Base-by-base conservation (phyloP, 2,888 invertebrate species). In the Tholera decimalis region DNA sequence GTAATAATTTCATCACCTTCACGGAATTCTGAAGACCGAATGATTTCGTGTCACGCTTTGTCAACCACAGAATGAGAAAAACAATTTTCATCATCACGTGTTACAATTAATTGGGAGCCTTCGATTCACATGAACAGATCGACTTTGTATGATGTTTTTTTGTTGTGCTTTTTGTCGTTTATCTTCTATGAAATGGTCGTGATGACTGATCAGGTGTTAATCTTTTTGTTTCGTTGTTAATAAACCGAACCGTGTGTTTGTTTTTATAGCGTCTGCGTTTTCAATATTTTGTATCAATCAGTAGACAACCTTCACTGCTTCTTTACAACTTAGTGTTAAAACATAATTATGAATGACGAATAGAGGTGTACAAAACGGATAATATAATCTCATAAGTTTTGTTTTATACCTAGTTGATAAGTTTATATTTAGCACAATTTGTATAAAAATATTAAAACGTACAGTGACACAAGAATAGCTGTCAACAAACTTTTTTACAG, bases 41-140 rank as follows among this genome's bases (percentile, higher is more conserved):
- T 70, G 80, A 80, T 86, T 89, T 86, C 85, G 83, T 79, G 79
- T 70, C 71, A 84, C 84, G 87, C 66, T 87, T 77, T 67, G 54
- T 73, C 53, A 80, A 64, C 24, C 68, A 26, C 58, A 59, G 44
- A 30, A 39, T 18, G 41, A 53, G 50, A 79, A 82, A 69, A 70
- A 61, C 63, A 18, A 56, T 80, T 84, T 83, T 77, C 82, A 77
- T 83, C 82, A 84, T 66, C 53, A 67, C 24, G 65, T 72, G 63
- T 79, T 66, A 58, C 77, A 26, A 65, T 70, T 74, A 69, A 77
- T 73, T 83, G 66, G 57, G 64, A 73, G 73, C 43, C 70, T 68
- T 61, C 74, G 84, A 84, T 84, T 8, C 77, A 75, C 75, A 47
- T 46, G 73, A 80, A 59, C 60, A 71, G 54, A 30, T 72, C 68